These are phyloP conservation scores for human DNA, from an alignment of 2,113 vertebrate genomes.

Conservation along the genomic window GRCh38 chr1:115665001-115665500, in stretches of 20 bases:
- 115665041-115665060: not conserved
- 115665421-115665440: not conserved
- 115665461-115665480: not conserved
- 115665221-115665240: not conserved
- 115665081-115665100: not conserved
- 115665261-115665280: not conserved
- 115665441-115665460: not conserved
- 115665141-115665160: not conserved
- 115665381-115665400: not conserved
- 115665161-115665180: not conserved
- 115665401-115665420: not conserved
- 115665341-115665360: accelerated
- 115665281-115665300: not conserved
- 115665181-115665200: not conserved
- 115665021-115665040: not conserved
- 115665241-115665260: not conserved
- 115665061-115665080: not conserved
- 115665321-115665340: not conserved
- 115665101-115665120: not conserved
- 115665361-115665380: not conserved
- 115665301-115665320: not conserved
- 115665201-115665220: not conserved
- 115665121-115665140: not conserved
- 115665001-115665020: not conserved
- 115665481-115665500: not conserved